Base-by-base conservation (phyloP, 2,113 vertebrate species). In the Chloropsis cyanopogon region DNA sequence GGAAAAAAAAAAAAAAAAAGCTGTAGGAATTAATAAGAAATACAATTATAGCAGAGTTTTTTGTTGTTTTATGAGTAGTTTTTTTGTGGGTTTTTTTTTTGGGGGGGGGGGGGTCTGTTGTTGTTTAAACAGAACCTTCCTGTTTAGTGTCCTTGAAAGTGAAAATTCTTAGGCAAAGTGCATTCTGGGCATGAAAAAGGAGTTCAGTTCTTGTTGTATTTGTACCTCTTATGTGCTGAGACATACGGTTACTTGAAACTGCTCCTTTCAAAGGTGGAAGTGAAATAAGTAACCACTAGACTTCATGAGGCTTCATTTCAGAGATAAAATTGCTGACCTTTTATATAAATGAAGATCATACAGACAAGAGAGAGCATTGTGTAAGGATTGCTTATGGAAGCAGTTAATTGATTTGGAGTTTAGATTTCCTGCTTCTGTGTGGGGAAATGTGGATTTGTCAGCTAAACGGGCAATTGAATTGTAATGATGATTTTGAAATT, bases 281-380 rank as follows among this genome's bases (percentile, higher is more conserved):
- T 87, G 88, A 95, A 92, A 79, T 92, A 76, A 42, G 72, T 93
- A 91, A 91, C 86, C 65, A 24, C 72, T 46, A 49, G 57, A 33
- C 44, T 92, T 60, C 29, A 26, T 17, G 52, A 82, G 66, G 13
- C 81, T 94, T 95, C 49, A 19, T 91, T 90, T 91, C 39, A 56
- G 54, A 86, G 92, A 59, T 93, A 69, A 93, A 94, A 89, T 77
- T 91, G 69, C 80, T 95, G 81, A 80, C 86, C 56, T 95, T 88
- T 70, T 84, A 26, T 68, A 56, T 46, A 81, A 86, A 82, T 57
- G 56, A 70, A 95, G 65, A 86, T 92, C 78, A 56, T 64, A 37
- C 5, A 26, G 59, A 86, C 80, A 73, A 86, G 68, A 85, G 56
- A 75, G 72, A 68, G 44, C 1, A 4, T 82, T 94, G 31, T 53